Evolutionary conservation across 1,140 invertebrate species (phyloP).

Genomic region (Agraylea sexmaculata): DNA sequence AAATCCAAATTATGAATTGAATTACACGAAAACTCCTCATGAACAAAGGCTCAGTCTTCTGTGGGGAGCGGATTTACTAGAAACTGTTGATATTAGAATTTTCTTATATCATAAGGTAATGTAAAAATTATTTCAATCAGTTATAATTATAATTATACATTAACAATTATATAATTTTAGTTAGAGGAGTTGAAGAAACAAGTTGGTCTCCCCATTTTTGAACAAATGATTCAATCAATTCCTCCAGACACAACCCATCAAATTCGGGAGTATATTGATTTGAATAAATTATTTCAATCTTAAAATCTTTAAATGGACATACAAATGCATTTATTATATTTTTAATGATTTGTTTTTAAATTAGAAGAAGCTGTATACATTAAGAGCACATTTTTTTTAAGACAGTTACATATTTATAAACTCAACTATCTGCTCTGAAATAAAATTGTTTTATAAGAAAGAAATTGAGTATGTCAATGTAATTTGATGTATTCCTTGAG

Average conservation of each 20-base stretch:
- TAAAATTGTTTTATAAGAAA: no score
- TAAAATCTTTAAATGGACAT: no score
- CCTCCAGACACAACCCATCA: constrained; percentile 54
- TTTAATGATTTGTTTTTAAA: no score
- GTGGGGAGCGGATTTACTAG: constrained; percentile 27
- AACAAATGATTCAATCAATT: constrained; percentile 55
- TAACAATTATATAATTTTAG: constrained; percentile 36
- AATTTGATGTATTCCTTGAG: no score
- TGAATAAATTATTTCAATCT: constrained; percentile 20
- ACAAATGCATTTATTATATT: no score
- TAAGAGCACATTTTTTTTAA: no score
- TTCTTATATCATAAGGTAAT: constrained; percentile 30
- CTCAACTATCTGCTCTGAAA: no score
- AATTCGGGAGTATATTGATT: constrained; percentile 48
- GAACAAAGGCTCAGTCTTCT: constrained; percentile 26
- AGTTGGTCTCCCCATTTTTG: constrained; percentile 54
- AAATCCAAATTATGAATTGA: constrained; percentile 1
- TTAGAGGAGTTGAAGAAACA: constrained; percentile 49
- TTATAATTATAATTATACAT: constrained; percentile 11
- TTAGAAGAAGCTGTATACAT: no score
- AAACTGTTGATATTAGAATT: constrained; percentile 29
- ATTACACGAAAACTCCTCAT: constrained; percentile 24
- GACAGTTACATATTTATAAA: no score
- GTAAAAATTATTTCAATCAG: constrained; percentile 9
- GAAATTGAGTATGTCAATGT: no score